phyloP scores from a whole-genome alignment of 2,113 vertebrate species.

The Chloropsis hardwickii region DNA sequence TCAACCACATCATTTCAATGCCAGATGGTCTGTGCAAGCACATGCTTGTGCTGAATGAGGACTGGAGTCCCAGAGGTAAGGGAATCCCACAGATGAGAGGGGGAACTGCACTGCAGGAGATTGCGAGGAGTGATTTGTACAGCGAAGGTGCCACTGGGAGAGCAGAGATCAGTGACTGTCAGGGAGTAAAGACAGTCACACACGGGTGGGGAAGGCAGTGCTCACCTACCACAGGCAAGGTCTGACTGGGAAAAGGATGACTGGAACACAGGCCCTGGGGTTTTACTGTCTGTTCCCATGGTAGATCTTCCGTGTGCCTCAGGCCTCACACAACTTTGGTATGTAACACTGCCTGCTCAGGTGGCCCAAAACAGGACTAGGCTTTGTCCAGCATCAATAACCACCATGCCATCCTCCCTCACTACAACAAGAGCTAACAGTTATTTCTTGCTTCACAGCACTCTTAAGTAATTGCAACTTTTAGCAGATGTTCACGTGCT shows the following conservation, averaged over 20 bases:
- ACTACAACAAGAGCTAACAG: background rate
- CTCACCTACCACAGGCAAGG: background rate
- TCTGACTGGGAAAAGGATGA: background rate
- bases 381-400: background rate
- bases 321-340: background rate
- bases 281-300: background rate
- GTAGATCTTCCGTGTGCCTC: background rate
- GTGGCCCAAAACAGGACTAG: background rate
- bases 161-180: fast-evolving
- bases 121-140: background rate
- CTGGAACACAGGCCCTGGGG: background rate
- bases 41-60: background rate
- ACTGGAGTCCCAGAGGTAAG: background rate
- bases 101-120: background rate
- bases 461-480: background rate
- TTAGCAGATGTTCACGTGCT: background rate
- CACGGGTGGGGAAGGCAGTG: background rate
- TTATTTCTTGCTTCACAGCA: background rate
- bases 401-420: background rate
- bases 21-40: background rate
- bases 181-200: background rate
- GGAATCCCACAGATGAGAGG: background rate
- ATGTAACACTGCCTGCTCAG: background rate
- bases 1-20: background rate
- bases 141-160: background rate